Base-by-base conservation (phyloP, 2,113 vertebrate species). In the Bufo bufo region DNA sequence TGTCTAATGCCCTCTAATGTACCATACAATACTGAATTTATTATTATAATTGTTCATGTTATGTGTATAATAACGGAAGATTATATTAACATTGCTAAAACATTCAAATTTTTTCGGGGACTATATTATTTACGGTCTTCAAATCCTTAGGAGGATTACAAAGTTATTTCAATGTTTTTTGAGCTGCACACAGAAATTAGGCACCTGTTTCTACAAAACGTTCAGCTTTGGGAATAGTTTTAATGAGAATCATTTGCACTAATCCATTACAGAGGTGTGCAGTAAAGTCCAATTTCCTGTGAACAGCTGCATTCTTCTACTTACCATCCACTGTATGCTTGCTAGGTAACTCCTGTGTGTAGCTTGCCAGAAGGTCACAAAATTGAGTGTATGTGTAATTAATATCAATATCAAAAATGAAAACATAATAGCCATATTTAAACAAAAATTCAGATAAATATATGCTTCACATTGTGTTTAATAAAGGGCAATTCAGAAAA, bases 261-360 rank as follows among this genome's bases (percentile, higher is more conserved):
- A 86, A 86, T 86, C 75, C 85, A 78, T 77, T 78, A 79, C 59
- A 86, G 75, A 86, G 85, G 85, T 86, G 85, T 78, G 75, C 74
- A 79, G 85, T 79, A 86, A 86, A 65, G 75, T 86, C 75, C 77
- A 86, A 86, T 86, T 86, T 86, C 85, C 85, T 86, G 85, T 78
- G 85, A 86, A 65, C 85, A 86, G 85, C 85, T 86, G 85, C 85
- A 78, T 78, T 65, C 23, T 78, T 66, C 74, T 66, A 78, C 85
- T 79, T 78, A 78, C 63, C 58, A 74, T 77, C 59, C 47, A 65
- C 59, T 78, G 49, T 65, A 86, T 33, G n/a, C 45, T 17, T 65
- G 59, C 84, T 86, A 86, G 11, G 72, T n/a, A 85, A 19, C 66
- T 50, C 33, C 72, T 85, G 23, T 50, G 56, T 77, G 59, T 8